phyloP scores from a whole-genome alignment of 2,888 invertebrate species.

The Nasonovia ribisnigri region DNA sequence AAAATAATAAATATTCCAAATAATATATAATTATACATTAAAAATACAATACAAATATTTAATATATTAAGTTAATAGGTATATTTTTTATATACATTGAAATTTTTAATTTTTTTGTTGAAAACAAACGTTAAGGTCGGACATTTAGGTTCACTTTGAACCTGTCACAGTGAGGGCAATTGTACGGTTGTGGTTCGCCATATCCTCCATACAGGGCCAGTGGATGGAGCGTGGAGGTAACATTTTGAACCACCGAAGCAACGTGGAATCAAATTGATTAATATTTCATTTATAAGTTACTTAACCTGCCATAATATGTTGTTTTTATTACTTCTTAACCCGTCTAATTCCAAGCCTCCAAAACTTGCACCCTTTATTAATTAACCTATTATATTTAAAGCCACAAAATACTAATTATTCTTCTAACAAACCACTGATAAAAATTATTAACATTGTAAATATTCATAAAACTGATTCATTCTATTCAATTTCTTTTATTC shows the following conservation, averaged over 20 bases:
- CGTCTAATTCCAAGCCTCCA: not conserved
- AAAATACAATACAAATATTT: not conserved
- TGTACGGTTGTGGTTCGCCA: too few relatives aligned
- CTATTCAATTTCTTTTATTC: not conserved
- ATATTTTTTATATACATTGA: not conserved
- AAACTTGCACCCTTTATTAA: not conserved
- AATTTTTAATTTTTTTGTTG: too few relatives aligned
- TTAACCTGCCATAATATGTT: not conserved
- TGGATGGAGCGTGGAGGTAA: too few relatives aligned
- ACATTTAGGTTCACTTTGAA: too few relatives aligned
- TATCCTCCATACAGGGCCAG: too few relatives aligned
- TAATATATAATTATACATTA: not conserved
- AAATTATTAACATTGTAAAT: not conserved
- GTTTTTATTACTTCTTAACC: not conserved
- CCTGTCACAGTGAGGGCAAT: too few relatives aligned
- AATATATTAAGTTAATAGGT: not conserved
- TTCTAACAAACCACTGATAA: not conserved
- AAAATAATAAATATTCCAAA: too few relatives aligned
- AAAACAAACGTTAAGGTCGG: too few relatives aligned
- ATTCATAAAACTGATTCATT: not conserved
- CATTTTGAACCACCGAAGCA: not conserved
- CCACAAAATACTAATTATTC: not conserved
- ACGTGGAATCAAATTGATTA: not conserved
- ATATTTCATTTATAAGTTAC: not conserved
- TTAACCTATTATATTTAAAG: not conserved